A percentile compares a stretch with the other conserved stretches of the same genome.
phyloP scores from a whole-genome alignment of 1,140 invertebrate species.

The Antheraea mylitta region DNA sequence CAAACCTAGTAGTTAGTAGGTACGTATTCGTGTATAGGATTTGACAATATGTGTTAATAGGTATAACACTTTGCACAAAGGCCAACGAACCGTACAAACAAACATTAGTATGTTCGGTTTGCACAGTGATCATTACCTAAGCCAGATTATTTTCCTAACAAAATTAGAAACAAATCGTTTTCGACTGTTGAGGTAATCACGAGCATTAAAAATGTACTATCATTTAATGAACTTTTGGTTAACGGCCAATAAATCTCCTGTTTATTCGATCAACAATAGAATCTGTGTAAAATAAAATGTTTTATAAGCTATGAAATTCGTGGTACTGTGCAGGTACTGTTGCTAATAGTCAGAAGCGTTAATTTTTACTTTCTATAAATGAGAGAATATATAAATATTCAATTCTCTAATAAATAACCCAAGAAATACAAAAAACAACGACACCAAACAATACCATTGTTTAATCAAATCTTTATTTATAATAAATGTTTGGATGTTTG shows the following conservation, averaged over 20 bases:
- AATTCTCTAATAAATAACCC: no score
- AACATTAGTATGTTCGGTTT: conserved; percentile 3
- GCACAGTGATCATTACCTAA: conserved; percentile 8
- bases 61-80: not conserved
- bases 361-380: no score
- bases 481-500: not conserved
- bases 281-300: conserved; percentile 17
- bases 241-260: conserved; percentile 18
- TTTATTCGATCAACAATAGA: not conserved
- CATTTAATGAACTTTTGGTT: conserved; percentile 28
- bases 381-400: not conserved
- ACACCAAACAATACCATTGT: no score
- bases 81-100: not conserved
- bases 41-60: not conserved
- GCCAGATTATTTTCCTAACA: conserved; percentile 7
- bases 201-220: conserved; percentile 14
- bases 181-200: conserved; percentile 16
- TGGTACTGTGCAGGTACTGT: not conserved
- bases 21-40: not conserved
- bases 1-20: not conserved
- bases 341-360: not conserved
- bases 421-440: no score
- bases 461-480: no score
- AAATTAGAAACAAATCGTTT: not conserved
- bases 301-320: not conserved